Evolutionary conservation across 2,888 invertebrate genomes (phyloP), one percentile per base, ranked within the genome.

Genomic region (Timema podura): DNA sequence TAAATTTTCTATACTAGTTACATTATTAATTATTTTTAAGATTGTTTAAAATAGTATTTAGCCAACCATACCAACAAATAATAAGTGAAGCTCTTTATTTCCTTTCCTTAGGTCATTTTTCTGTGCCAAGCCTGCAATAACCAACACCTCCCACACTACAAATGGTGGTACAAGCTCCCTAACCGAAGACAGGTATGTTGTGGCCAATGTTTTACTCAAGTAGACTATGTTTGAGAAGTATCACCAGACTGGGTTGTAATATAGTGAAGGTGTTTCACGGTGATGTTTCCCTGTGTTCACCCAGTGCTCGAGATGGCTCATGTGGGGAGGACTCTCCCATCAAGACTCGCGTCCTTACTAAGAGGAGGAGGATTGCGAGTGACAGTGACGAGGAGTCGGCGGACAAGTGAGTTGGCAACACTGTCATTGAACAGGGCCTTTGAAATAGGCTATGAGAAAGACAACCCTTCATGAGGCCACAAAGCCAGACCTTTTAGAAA

Each of bases 41-140:
- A 16, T 15, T 11, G 11, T 0, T 9, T 48, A 49, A 49, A 15
- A 47, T 45, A 45, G 15, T 44, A 67, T 51, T 51, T 51, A 67
- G 16, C 48, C 9, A 67, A 49, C n/a, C 16, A 13, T 67, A 30
- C 30, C 30, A 30, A 30, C 30, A 30, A 30, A 30, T 30, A 30
- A 30, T 30, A 30, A 30, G 30, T 30, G 30, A 30, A 30, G 30
- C 30, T 64, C 8, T 70, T 54, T 66, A 5, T 64, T 46, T 61
- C n/a, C 3, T 11, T 57, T 6, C 46, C 11, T 47, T 48, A 72
- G 72, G 68, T 71, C 70, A 15, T 72, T 71, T 47, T 72, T 72
- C 64, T 59, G 51, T 5, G 64, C 67, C 11, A 57, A 49, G 49
- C n/a, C 71, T 7, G 44, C 47, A 13, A n/a, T 10, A 15, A 54